Base-by-base conservation (phyloP, 1,140 invertebrate genomes). In the Leucophenga varia region DNA sequence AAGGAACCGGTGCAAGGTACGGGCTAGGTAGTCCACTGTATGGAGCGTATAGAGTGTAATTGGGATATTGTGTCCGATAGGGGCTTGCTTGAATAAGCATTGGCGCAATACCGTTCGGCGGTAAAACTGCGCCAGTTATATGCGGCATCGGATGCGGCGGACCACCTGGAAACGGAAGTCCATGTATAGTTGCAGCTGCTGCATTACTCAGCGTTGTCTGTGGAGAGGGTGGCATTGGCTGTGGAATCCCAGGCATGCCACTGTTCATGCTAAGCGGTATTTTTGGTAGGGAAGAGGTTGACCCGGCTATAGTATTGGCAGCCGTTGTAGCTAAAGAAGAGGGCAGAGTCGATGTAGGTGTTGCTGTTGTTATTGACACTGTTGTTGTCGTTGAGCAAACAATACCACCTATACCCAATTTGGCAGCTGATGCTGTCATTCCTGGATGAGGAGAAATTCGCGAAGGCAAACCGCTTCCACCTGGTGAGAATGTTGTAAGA, bases 11-110 rank as follows among this genome's bases (percentile, higher is more conserved):
- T 14, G 85, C 81, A 52, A 86, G 69, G 59, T 81, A 82, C 32
- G 82, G 81, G 51, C 83, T 85, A 61, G 88, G 86, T 31, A 86
- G 70, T 25, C 81, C 81, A 38, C 83, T 83, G 57, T 89, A 89
- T 1, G 87, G 86, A 0, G 87, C 83, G 61, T 89, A 90, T 34
- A 89, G 77, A 16, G 86, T 80, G 25, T 74, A 74, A 28, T 71
- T 71, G 4, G 84, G 81, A 69, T 87, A 87, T 36, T 83, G 79
- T 3, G 82, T 77, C 30, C 83, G 82, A 9, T 83, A 82, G 49
- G 82, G 83, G 2, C 82, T 79, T 43, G 82, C 82, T 77, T 80
- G 81, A 41, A 79, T 79, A 13, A 79, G 77, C 76, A 80, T 79
- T 19, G 78, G 79, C 44, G 79, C 54, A 17, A 52, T 44, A 69